Percentiles rank a stretch among this genome's conserved stretches.
Conservation (phyloP, 2,113 vertebrate species). For the Perca fluviatilis region DNA sequence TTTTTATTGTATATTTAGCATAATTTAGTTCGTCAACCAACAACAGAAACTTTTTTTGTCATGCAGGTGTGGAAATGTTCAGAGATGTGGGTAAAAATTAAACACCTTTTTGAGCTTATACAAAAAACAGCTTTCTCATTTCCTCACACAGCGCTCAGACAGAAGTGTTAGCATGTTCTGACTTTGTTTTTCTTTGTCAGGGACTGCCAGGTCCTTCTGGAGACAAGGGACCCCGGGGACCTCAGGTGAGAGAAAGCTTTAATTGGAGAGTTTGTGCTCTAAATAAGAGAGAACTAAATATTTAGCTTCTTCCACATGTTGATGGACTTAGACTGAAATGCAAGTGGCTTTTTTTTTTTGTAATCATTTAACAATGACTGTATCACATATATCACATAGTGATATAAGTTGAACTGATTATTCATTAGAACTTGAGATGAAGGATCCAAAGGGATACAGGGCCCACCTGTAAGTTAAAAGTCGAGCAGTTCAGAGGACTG, state of each 20-base stretch:
- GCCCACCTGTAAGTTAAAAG: constrained; percentile 83
- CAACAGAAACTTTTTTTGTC: neutral
- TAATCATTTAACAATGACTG: neutral
- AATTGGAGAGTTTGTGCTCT: neutral
- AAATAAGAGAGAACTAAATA: neutral
- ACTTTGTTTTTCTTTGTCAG: constrained; percentile 74
- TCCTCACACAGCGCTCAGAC: neutral
- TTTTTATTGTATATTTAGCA: neutral
- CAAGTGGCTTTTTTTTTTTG: neutral
- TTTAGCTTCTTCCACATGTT: neutral
- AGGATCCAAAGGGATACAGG: constrained; percentile 86
- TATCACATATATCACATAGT: too few species aligned
- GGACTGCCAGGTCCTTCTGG: constrained; percentile 85
- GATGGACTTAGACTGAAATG: neutral
- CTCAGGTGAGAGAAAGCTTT: constrained; percentile 81
- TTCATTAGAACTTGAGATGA: too few species aligned
- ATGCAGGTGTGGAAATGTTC: neutral
- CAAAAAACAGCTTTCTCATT: neutral
- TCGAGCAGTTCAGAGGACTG: neutral
- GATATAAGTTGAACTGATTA: too few species aligned
- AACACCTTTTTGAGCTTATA: neutral
- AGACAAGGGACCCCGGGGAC: constrained; percentile 84
- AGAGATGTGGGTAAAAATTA: neutral
- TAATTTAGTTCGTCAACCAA: neutral
- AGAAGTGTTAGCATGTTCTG: constrained; percentile 11